phyloP scores from a whole-genome alignment of 1,140 invertebrate species.

The Eueides isabella region DNA sequence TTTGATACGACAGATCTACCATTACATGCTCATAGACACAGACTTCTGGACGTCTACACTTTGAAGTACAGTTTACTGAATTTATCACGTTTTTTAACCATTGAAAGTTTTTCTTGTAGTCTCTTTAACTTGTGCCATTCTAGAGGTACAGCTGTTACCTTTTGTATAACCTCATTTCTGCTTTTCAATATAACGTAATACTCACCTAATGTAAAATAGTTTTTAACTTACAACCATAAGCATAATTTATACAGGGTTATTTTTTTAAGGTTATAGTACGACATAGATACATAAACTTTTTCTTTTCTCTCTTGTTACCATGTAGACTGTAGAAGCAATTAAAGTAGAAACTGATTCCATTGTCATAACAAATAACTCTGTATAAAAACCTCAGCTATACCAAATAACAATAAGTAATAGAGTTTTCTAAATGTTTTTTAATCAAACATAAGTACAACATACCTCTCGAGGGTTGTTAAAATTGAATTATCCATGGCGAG shows the following conservation, averaged over 20 bases:
- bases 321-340: slow-evolving; percentile 28
- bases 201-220: slow-evolving; percentile 75
- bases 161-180: slow-evolving; percentile 72
- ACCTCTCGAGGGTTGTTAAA: slow-evolving; percentile 34
- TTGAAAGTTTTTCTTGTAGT: slow-evolving; percentile 68
- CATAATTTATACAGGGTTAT: slow-evolving; percentile 82
- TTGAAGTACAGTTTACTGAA: slow-evolving; percentile 74
- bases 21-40: neutral
- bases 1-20: slow-evolving; percentile 25
- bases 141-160: slow-evolving; percentile 71
- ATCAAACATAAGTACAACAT: slow-evolving; percentile 29
- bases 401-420: slow-evolving; percentile 44
- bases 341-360: neutral
- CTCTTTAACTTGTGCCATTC: slow-evolving; percentile 75
- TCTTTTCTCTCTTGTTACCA: slow-evolving; percentile 41
- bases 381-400: slow-evolving; percentile 61
- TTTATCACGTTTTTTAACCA: slow-evolving; percentile 62
- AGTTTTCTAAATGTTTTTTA: slow-evolving; percentile 27
- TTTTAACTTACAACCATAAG: slow-evolving; percentile 69
- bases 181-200: slow-evolving; percentile 77
- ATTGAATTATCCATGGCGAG: slow-evolving; percentile 15
- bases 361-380: slow-evolving; percentile 69
- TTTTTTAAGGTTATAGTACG: slow-evolving; percentile 59
- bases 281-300: slow-evolving; percentile 25
- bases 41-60: neutral